Base-by-base conservation (phyloP, 2,888 invertebrate genomes). In the Epistrophe eligans region DNA sequence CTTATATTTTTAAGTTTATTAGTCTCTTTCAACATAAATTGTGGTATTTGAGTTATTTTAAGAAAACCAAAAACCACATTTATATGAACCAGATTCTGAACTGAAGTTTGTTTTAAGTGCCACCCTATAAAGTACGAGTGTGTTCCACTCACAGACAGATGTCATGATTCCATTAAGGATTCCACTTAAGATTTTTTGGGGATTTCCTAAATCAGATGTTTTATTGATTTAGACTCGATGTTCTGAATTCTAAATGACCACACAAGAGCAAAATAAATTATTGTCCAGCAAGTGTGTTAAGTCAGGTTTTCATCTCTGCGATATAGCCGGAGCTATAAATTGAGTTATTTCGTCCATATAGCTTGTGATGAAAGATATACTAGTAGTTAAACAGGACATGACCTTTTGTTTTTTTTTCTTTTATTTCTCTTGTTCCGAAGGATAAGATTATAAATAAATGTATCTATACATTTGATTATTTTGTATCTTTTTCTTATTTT, bases 151-250 rank as follows among this genome's bases (percentile, higher is more conserved):
- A n/a, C 38, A 60, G 17, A 60, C 38, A 60, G 38, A 60, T 60
- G 60, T 38, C 38, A 60, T 60, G 38, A 60, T 60, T 38, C 38
- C 60, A 60, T 60, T 60, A 38, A 3, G 38, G 19, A 60, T 60
- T 60, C 60, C 38, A 60, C 60, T 38, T 60, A 19, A 60, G 60
- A 38, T 38, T 35, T 24, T 58, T 60, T 60, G 38, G 17, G 38
- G 58, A 60, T 60, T 60, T 38, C 17, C 60, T 60, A 60, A 38
- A 60, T 60, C 60, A 60, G 35, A 60, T 60, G 60, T 35, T 60
- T 38, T 60, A 60, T 60, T 60, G 60, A 60, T 60, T 60, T 38
- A 60, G 19, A 60, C 11, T 60, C 17, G 60, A 19, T 60, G 60
- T 60, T 13, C 38, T 60, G 60, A 60, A 60, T 60, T 35, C 38